Base-by-base conservation (phyloP, 2,888 invertebrate genomes). In the Drosophila anceps region DNA sequence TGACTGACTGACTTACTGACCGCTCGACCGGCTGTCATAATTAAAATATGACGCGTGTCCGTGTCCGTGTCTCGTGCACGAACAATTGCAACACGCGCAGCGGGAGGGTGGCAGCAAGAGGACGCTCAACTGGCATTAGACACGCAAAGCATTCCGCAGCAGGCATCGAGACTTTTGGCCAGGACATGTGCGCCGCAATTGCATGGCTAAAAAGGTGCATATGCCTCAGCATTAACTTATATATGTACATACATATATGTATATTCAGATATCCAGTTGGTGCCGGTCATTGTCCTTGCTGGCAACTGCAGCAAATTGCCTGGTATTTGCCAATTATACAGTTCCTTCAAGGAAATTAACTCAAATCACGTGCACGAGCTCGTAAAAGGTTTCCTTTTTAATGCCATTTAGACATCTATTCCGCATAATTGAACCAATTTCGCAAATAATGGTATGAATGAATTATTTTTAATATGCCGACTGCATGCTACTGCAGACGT, bases 1-100 rank as follows among this genome's bases (percentile, higher is more conserved):
- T 60, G 55, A 33, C 61, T 65, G 63, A 58, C 58, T 43, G 62
- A 72, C 79, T 80, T 48, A 62, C 80, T 71, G 74, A 77, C 74
- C 69, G 72, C 41, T 76, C 65, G 57, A 66, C 76, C 83, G 86
- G 88, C 87, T 88, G 87, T 88, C 87, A 88, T 88, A 88, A 88
- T 88, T 88, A 88, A 88, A 88, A 88, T 88, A 88, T 88, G 87
- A 88, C 88, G 87, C 87, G 87, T 88, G 87, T 84, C 84, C 67
- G 44, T 65, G 20, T 53, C 53, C 37, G 86, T 88, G 82, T 86
- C 84, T 82, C 79, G 77, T 76, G 73, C 71, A 62, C 70, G 64
- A 66, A 88, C 82, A 86, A 87, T 84, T 75, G 81, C 81, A 69
- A 77, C 66, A 69, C 73, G 62, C 79, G 75, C 71, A 20, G 61